A percentile compares a stretch with the other conserved stretches of the same genome.
phyloP scores from a whole-genome alignment of 2,888 invertebrate species.

The Drepanosiphum platanoidis region DNA sequence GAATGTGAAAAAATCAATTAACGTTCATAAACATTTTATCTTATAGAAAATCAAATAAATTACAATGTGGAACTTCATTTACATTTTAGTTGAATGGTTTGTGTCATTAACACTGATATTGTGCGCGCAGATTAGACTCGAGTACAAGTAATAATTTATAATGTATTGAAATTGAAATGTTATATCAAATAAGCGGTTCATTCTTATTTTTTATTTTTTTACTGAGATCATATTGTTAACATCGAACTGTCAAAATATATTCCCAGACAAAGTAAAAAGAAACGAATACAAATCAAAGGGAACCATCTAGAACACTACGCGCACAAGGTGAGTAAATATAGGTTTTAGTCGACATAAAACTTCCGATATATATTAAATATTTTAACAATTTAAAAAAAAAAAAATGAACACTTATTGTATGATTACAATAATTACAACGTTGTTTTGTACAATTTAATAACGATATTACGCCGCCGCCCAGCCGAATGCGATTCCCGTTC shows the following conservation, averaged over 20 bases:
- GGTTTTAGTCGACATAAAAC: too few relatives aligned
- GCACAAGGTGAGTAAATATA: too few relatives aligned
- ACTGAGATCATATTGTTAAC: background rate
- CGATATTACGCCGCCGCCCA: too few relatives aligned
- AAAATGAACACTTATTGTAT: background rate
- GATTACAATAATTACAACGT: too few relatives aligned
- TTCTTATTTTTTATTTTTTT: background rate
- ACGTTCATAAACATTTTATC: background rate
- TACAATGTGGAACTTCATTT: background rate
- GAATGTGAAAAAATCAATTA: background rate
- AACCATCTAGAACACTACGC: background rate
- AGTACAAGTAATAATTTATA: too few relatives aligned
- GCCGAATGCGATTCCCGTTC: too few relatives aligned
- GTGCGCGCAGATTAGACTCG: background rate
- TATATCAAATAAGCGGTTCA: too few relatives aligned
- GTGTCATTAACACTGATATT: background rate
- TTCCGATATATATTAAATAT: too few relatives aligned
- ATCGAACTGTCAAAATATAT: background rate
- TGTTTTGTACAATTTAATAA: too few relatives aligned
- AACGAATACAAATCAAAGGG: background rate
- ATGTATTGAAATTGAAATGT: background rate
- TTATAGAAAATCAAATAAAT: background rate
- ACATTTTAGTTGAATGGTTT: background rate
- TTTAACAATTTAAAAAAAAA: too few relatives aligned
- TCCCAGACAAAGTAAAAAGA: background rate